Percentiles rank a stretch among this genome's conserved stretches.
Evolutionary conservation across 2,888 invertebrate species (phyloP).

Genomic region (Agonopterix heracliana): DNA sequence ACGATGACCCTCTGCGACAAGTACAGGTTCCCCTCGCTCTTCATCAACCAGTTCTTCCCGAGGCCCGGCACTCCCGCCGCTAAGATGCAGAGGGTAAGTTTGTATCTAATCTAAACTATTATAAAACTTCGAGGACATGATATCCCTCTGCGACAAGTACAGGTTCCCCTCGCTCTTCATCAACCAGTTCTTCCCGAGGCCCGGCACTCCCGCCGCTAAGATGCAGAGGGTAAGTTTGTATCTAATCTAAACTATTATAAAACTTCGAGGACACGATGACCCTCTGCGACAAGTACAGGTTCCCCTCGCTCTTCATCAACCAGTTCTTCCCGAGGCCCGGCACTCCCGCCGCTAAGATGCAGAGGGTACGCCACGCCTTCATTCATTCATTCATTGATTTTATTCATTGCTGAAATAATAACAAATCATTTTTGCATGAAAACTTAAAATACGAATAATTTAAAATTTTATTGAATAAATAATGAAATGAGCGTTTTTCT

Average conservation of each 20-base stretch:
- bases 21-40: slow-evolving; percentile 94
- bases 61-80: slow-evolving; percentile 98
- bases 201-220: slow-evolving; percentile 96
- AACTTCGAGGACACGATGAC: slow-evolving; percentile 92
- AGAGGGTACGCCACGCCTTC: too few species aligned
- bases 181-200: slow-evolving; percentile 97
- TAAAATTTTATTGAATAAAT: too few species aligned
- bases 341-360: slow-evolving; percentile 95
- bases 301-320: slow-evolving; percentile 97
- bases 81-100: slow-evolving; percentile 80
- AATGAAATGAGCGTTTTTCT: too few species aligned
- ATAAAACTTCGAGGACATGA: slow-evolving; percentile 94
- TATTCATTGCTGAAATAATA: too few species aligned
- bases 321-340: slow-evolving; percentile 98
- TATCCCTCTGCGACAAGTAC: slow-evolving; percentile 88
- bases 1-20: slow-evolving; percentile 89
- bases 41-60: slow-evolving; percentile 99
- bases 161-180: slow-evolving; percentile 96
- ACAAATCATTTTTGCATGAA: too few species aligned
- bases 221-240: slow-evolving; percentile 78
- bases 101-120: too few species aligned
- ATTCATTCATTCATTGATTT: too few species aligned
- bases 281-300: slow-evolving; percentile 89
- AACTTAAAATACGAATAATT: too few species aligned
- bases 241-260: too few species aligned